These are phyloP conservation scores for Budorcas taxicolor DNA, from an alignment of 2,113 vertebrate genomes.

Conservation along the genomic window DNA sequence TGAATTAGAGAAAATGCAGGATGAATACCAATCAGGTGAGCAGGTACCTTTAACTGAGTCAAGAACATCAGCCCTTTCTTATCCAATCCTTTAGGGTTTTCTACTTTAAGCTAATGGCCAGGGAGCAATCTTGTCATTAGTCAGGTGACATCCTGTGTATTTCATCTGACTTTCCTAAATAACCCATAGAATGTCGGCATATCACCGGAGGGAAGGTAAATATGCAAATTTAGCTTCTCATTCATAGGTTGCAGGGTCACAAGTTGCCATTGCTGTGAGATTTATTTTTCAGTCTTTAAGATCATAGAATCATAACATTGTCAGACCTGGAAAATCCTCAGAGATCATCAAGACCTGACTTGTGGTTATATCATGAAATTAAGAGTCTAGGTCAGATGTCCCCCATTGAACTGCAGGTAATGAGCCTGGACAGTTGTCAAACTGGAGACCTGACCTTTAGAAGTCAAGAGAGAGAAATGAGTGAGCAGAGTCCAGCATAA, in stretches of 20 bases:
- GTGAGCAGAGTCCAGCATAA: neutral
- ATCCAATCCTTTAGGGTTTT: neutral
- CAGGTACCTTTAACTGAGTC: neutral
- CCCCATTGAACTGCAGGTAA: neutral
- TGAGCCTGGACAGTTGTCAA: neutral
- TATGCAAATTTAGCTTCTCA: neutral
- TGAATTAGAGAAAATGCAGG: conserved; percentile 84
- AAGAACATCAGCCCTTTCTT: neutral
- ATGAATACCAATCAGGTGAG: conserved; percentile 85
- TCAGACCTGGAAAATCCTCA: neutral
- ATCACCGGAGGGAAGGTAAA: neutral
- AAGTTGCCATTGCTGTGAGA: neutral
- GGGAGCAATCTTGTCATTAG: neutral
- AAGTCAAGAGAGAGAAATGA: neutral
- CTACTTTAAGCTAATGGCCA: neutral
- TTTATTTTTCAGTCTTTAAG: neutral
- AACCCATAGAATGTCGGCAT: neutral
- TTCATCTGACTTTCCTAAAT: neutral
- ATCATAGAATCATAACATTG: neutral
- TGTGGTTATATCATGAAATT: neutral
- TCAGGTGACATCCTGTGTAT: neutral
- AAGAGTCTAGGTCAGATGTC: conserved; percentile 2
- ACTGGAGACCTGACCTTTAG: neutral
- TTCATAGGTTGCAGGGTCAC: neutral
- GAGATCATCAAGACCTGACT: neutral